Base-by-base conservation (phyloP, 2,113 vertebrate species). In the Notothenia coriiceps region DNA sequence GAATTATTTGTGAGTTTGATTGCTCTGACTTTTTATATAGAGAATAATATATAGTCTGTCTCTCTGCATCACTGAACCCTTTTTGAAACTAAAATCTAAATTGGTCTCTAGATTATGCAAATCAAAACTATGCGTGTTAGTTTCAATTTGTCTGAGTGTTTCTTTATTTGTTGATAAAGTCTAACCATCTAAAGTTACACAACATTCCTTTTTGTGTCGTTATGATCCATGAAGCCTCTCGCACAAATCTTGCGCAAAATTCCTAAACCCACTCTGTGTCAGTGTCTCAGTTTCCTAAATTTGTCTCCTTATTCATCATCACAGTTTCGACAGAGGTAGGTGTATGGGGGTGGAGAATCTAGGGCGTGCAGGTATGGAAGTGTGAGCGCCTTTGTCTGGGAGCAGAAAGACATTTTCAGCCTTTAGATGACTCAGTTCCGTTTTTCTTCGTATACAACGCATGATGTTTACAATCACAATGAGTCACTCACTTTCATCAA, bases 301-400 rank as follows among this genome's bases (percentile, higher is more conserved):
- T 5, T 44, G 57, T 57, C 62, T 81, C 77, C 64, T 46, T 0
- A 0, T 74, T 57, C 40, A 49, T 84, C 87, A 77, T 64, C 69
- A 47, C 20, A 43, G 83, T 92, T 91, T 91, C 87, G 55, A 91
- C 79, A 89, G 47, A 29, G 20, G 22, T 56, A 5, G 10, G 56
- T 14, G 35, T 40, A 40, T 40, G 25, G 29, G 46, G 20, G 33
- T 5, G 43, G 56, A 22, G 18, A 49, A 43, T 29, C 1, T 46
- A 12, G 35, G 70, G 0, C 65, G 64, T 57, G 10, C 57, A 83
- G 81, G 65, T 64, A 63, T n/a, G 66, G 62, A 20, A 52, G 10
- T 18, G 43, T 63, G 67, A 59, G 63, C 17, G 67, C 68, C 70
- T 85, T n/a, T 79, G 47, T 67, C 25, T 54, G 15, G 40, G 4